Evolutionary conservation across 2,888 invertebrate species (phyloP).

Genomic region (Anarsia innoxiella): DNA sequence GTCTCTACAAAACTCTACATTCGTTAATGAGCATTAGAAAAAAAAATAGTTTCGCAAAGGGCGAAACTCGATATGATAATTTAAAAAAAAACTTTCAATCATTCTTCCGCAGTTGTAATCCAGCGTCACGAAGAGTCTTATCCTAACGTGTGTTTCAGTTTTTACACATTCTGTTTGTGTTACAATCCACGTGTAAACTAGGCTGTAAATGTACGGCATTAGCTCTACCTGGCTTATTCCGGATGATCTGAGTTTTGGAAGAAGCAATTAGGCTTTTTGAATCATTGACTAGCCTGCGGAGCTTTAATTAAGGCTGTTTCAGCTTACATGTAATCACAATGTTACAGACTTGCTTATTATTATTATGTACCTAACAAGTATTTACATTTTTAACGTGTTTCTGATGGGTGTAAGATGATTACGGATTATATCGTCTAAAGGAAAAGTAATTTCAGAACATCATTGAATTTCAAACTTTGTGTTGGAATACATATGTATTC

Average conservation of each 20-base stretch:
- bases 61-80: not conserved
- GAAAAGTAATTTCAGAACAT: too few species aligned
- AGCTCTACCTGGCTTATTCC: slow-evolving; percentile 28
- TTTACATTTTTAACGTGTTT: too few species aligned
- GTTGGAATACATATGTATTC: too few species aligned
- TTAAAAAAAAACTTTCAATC: too few species aligned
- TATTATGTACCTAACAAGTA: too few species aligned
- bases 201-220: slow-evolving; percentile 18
- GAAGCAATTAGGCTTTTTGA: slow-evolving; percentile 56
- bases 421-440: too few species aligned
- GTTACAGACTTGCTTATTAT: too few species aligned
- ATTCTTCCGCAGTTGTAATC: not conserved
- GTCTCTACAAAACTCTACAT: not conserved
- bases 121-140: not conserved
- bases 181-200: slow-evolving; percentile 18
- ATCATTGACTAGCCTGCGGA: too few species aligned
- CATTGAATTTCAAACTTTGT: too few species aligned
- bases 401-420: too few species aligned
- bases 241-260: slow-evolving; percentile 53
- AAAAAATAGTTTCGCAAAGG: not conserved
- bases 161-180: slow-evolving; percentile 25
- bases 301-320: too few species aligned
- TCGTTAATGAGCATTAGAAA: not conserved
- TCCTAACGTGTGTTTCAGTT: not conserved
- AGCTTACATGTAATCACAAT: too few species aligned